A percentile compares a stretch with the other conserved stretches of the same genome.
Conservation (phyloP, 2,113 vertebrate genomes). For the Mustelus asterias region DNA sequence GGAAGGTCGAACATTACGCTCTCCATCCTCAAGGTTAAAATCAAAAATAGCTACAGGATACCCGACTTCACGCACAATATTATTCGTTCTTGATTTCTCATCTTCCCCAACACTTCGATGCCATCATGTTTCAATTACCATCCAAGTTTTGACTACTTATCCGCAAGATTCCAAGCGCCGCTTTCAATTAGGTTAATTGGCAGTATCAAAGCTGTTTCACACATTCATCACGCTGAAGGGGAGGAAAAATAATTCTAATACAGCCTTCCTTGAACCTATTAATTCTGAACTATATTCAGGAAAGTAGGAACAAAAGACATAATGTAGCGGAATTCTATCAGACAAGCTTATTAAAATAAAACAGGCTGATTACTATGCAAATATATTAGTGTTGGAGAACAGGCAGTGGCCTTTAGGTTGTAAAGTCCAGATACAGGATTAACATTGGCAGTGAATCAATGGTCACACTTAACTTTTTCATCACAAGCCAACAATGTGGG, state of each 20-base stretch:
- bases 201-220: not conserved
- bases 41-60: not conserved
- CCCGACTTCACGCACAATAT: not conserved
- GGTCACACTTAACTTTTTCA: not conserved
- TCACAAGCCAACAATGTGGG: not conserved
- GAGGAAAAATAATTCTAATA: not conserved
- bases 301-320: not conserved
- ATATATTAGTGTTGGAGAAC: not conserved
- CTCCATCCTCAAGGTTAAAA: not conserved
- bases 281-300: not conserved
- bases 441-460: not conserved
- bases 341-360: not conserved
- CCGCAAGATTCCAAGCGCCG: not conserved
- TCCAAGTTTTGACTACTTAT: not conserved
- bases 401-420: not conserved
- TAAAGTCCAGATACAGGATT: not conserved
- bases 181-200: not conserved
- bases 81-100: not conserved
- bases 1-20: not conserved
- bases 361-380: not conserved
- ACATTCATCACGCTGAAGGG: not conserved
- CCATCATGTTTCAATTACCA: not conserved
- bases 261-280: not conserved
- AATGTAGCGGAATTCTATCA: not conserved
- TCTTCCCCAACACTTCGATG: not conserved